Percentiles rank a stretch among this genome's conserved stretches.
Conservation (phyloP, 1,140 invertebrate species). For the Drosophila pectinifera region DNA sequence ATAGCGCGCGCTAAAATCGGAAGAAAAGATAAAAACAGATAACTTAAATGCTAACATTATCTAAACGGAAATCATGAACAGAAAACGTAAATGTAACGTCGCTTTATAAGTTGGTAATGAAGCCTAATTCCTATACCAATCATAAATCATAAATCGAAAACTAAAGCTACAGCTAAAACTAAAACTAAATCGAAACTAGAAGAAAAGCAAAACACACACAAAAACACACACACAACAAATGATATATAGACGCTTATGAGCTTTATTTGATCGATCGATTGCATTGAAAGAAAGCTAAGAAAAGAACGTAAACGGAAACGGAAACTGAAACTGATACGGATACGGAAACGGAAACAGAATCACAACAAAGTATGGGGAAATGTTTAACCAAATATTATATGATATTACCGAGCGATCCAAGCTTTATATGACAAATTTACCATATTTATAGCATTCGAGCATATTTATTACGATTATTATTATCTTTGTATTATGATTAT, state of each 20-base stretch:
- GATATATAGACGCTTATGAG: conserved; percentile 83
- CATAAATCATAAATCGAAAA: conserved; percentile 41
- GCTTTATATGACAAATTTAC: conserved; percentile 76
- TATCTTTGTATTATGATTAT: conserved; percentile 44
- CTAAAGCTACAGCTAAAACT: conserved; percentile 23
- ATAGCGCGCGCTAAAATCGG: conserved; percentile 48
- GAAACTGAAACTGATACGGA: conserved; percentile 7
- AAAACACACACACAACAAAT: conserved; percentile 48
- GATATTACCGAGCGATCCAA: conserved; percentile 79
- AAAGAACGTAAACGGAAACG: conserved; percentile 2
- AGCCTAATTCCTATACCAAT: conserved; percentile 56
- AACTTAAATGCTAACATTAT: conserved; percentile 51
- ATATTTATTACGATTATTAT: conserved; percentile 65
- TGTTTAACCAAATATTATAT: conserved; percentile 83
- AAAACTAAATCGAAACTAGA: conserved; percentile 29
- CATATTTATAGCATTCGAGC: conserved; percentile 62
- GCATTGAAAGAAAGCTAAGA: conserved; percentile 49
- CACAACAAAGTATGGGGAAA: conserved; percentile 66
- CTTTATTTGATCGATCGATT: conserved; percentile 76
- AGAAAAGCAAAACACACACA: conserved; percentile 13
- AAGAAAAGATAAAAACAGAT: conserved; percentile 22
- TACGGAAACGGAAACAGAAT: conserved; percentile 16
- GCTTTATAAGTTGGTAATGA: conserved; percentile 62
- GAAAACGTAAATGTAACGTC: conserved; percentile 21
- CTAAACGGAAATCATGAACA: conserved; percentile 23